phyloP scores from a whole-genome alignment of 2,113 vertebrate genomes.

The Centrocercus urophasianus region DNA sequence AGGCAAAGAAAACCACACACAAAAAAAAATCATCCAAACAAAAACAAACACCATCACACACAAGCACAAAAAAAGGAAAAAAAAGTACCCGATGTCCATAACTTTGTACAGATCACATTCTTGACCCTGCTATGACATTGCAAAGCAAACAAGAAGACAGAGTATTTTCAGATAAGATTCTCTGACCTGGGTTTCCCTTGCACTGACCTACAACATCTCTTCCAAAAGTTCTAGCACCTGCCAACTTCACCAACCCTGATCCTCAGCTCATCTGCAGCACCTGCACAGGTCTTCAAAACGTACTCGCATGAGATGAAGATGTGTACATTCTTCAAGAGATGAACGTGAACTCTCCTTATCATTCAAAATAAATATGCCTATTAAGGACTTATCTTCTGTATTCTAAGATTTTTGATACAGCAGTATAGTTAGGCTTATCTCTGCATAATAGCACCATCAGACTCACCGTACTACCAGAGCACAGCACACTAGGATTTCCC shows the following conservation, averaged over 20 bases:
- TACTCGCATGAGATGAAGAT: background rate
- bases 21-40: background rate
- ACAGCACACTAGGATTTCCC: background rate
- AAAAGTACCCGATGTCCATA: background rate
- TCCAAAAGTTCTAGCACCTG: background rate
- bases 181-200: slow-evolving; percentile 43
- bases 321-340: background rate
- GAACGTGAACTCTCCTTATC: background rate
- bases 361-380: background rate
- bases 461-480: background rate
- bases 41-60: background rate
- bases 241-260: background rate
- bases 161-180: slow-evolving; percentile 66
- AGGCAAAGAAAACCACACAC: background rate
- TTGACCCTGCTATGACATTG: slow-evolving; percentile 61
- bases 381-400: background rate
- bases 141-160: slow-evolving; percentile 64
- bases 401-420: background rate
- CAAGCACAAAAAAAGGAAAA: background rate
- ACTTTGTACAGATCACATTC: slow-evolving; percentile 44
- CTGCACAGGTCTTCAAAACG: background rate
- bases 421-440: background rate
- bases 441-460: no score
- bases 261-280: background rate
- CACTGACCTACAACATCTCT: slow-evolving; percentile 45